Evolutionary conservation across 2,888 invertebrate species (phyloP), one percentile per base, ranked within the genome.

Genomic region (Meganola albula): DNA sequence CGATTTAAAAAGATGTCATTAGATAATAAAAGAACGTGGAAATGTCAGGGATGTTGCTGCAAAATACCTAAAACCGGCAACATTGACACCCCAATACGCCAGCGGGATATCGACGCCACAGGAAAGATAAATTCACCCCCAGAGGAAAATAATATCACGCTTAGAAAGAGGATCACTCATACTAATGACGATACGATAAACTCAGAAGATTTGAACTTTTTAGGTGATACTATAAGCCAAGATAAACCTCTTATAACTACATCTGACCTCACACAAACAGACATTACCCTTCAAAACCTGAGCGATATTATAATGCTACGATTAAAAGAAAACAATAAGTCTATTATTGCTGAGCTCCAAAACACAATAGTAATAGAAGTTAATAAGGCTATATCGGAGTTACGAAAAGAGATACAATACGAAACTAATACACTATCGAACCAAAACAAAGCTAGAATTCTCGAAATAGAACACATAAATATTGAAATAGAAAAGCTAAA

Each of bases 1-100:
- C n/a, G 3, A n/a, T 20, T 5, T 20, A 20, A 20, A 3, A 5
- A 3, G 8, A 20, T 7, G 3, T 3, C 8, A n/a, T 3, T 7
- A 7, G 20, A 20, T n/a, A 7, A 2, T 7, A 20, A 20, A 20
- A 20, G 2, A 20, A 20, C 8, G 2, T 24, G 24, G 24, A 24
- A 12, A 24, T 24, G 24, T 12, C 24, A 24, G 8, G 12, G 12
- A 8, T 24, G 24, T 10, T 10, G 4, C 3, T 24, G 24, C 13
- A 12, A 24, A 12, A 24, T 24, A 12, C 24, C 24, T 3, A 24
- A 24, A 24, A 24, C 24, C 5, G 24, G 24, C 3, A 24, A 24
- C 12, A 7, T 12, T 7, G 8, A 24, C 13, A 24, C 12, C n/a
- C 24, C 24, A 7, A 24, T 24, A 10, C 10, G 24, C 10, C 24